Evolutionary conservation across 2,888 invertebrate genomes (phyloP), one percentile per base, ranked within the genome.

Genomic region (Arrhopalites spinosus): DNA sequence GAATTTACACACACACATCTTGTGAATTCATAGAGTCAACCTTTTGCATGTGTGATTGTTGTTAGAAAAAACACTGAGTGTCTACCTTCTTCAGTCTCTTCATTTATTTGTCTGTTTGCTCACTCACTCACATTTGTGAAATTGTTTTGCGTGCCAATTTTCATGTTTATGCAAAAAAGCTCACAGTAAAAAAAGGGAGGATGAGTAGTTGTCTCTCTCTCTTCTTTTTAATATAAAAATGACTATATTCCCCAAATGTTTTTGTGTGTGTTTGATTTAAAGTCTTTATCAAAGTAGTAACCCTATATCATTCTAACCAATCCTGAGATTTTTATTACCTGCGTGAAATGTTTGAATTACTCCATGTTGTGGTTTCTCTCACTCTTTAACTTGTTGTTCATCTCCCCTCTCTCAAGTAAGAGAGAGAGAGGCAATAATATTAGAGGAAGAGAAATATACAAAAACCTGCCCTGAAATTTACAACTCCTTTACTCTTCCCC

Each of bases 251-350:
- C n/a, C n/a, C n/a, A n/a, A n/a, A n/a, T n/a, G n/a, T n/a, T 64
- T 36, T 17, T 36, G 15, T 13, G 5, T 67, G n/a, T n/a, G 17
- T 45, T 47, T 67, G 67, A 69, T 50, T 69, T 69, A 69, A 69
- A 25, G 69, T 69, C 50, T 69, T 53, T 69, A 69, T 69, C 53
- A 53, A 53, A 69, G 45, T 30, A 29, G 67, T 45, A 67, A 45
- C 29, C 15, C 27, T 27, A 30, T 11, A 30, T 70, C 36, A 13
- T 64, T n/a, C 30, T 36, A 50, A 56, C 56, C 56, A 56, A 56
- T 70, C n/a, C 56, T 50, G 29, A 50, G 70, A 56, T 56, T 70
- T 70, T 70, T 70, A 70, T 70, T 53, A 27, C 70, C 36, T 70
- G 70, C 56, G 30, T 53, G 70, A 70, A 70, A 53, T 70, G 70